phyloP scores from a whole-genome alignment of 2,797 vertebrate species.

The Enoplosus armatus region DNA sequence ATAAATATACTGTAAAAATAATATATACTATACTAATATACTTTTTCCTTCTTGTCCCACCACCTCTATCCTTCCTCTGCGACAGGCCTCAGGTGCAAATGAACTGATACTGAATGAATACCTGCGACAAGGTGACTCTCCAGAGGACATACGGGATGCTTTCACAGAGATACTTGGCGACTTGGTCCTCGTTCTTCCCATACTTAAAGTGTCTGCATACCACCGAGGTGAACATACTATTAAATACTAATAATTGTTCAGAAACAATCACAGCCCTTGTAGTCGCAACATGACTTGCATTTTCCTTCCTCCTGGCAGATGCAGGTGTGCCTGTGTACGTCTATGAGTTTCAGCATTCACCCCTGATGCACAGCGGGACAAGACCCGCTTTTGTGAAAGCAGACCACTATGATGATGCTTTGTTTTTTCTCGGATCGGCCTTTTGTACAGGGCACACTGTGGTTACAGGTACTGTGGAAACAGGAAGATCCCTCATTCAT shows the following conservation, averaged over 20 bases:
- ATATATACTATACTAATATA: too few relatives aligned
- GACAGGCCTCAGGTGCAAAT: conserved; percentile 42
- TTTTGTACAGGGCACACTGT: conserved; percentile 62
- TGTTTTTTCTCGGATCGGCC: conserved; percentile 72
- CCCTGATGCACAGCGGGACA: conserved; percentile 31
- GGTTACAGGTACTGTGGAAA: conserved; percentile 43
- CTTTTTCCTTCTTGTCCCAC: neutral
- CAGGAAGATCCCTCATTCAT: neutral
- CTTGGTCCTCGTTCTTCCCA: conserved; percentile 68
- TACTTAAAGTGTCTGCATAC: conserved; percentile 68
- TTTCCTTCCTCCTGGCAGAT: conserved; percentile 66
- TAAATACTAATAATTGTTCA: neutral
- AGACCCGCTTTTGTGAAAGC: conserved; percentile 80
- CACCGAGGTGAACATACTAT: conserved; percentile 74
- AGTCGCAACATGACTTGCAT: neutral
- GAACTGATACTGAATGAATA: conserved; percentile 67
- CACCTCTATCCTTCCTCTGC: neutral
- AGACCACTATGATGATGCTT: conserved; percentile 78
- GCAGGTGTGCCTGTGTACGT: conserved; percentile 83
- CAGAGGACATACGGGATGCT: conserved; percentile 67
- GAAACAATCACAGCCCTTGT: neutral
- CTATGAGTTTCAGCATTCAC: conserved; percentile 84
- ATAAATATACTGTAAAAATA: conserved; percentile 35
- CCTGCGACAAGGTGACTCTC: conserved; percentile 64
- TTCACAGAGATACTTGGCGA: conserved; percentile 81